Evolutionary conservation across 2,797 vertebrate genomes (phyloP), one percentile per base, ranked within the genome.

Genomic region (Okamejei kenojei): DNA sequence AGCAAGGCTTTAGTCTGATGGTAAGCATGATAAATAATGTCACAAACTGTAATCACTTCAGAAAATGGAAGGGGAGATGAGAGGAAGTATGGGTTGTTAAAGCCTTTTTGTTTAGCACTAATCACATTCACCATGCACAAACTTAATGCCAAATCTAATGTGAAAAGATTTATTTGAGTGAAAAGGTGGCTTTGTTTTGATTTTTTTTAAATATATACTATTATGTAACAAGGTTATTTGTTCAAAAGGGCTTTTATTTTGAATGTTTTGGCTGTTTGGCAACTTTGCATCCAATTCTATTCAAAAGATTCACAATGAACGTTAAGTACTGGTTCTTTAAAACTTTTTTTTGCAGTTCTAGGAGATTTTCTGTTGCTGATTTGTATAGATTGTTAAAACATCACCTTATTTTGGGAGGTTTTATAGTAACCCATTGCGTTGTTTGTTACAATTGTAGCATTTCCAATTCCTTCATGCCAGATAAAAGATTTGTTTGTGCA

Each of bases 181-280:
- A 76, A 92, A 74, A 92, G 71, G 90, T 76, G 90, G 35, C 35
- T 76, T 92, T 92, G 90, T 92, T 92, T 92, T 91, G 65, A 90
- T 38, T 73, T 21, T 90, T 19, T 73, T 88, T 1, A 45, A 17
- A 17, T 10, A 21, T 23, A 73, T 73, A 73, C 23, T 88, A 58
- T 63, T 65, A 63, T n/a, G 1, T 9, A 63, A 88, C 82, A 68
- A 63, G 8, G 7, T 88, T 88, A 32, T 88, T 88, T 88, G 61
- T 88, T 88, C 32, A 32, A 68, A 88, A 68, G 61, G 82, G 82
- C 61, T 86, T 45, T 86, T 63, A 86, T 88, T 88, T 88, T 32
- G 32, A 13, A 65, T 88, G 84, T 88, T 21, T 88, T 65, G 84
- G 61, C 63, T 35, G 63, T 68, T 63, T 68, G 84, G 84, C 61